A percentile compares a stretch with the other conserved stretches of the same genome.
Conservation (phyloP, 1,140 invertebrate genomes). For the Drosophila kikkawai region DNA sequence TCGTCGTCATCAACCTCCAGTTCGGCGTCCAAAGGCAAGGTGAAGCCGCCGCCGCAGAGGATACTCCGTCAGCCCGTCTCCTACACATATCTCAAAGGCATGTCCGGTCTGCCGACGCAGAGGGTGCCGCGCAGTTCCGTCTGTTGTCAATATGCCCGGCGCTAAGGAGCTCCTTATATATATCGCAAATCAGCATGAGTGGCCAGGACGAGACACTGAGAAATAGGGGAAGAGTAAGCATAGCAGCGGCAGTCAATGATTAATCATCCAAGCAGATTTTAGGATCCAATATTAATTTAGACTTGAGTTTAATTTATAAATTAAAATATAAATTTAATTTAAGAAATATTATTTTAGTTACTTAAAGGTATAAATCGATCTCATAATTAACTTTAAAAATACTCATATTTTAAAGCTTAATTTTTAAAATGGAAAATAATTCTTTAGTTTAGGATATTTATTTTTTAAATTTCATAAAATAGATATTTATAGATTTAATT, state of each 20-base stretch:
- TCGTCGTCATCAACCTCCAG: constrained; percentile 38
- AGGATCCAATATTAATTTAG: not conserved
- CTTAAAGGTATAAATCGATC: not conserved
- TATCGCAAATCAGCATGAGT: not conserved
- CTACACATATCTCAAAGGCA: constrained; percentile 91
- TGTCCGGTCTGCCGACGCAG: constrained; percentile 92
- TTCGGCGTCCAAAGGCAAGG: constrained; percentile 67
- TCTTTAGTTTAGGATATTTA: not conserved
- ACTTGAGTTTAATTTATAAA: not conserved
- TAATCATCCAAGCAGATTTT: constrained; percentile 2
- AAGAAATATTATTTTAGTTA: not conserved
- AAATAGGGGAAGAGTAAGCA: constrained; percentile 4
- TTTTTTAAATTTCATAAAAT: not conserved
- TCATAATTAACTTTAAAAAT: not conserved
- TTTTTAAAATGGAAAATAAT: not conserved
- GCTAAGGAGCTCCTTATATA: constrained; percentile 52
- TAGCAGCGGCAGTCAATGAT: not conserved
- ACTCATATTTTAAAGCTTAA: not conserved
- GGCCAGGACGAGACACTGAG: constrained; percentile 10
- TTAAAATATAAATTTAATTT: not conserved
- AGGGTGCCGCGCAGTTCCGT: constrained; percentile 88
- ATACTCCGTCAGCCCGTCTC: constrained; percentile 90
- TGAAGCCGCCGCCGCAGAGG: constrained; percentile 88
- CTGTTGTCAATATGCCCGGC: constrained; percentile 80
- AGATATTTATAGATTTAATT: not conserved